Evolutionary conservation across 2,113 vertebrate genomes (phyloP), one percentile per base, ranked within the genome.

Genomic region (Burhinus bistriatus): DNA sequence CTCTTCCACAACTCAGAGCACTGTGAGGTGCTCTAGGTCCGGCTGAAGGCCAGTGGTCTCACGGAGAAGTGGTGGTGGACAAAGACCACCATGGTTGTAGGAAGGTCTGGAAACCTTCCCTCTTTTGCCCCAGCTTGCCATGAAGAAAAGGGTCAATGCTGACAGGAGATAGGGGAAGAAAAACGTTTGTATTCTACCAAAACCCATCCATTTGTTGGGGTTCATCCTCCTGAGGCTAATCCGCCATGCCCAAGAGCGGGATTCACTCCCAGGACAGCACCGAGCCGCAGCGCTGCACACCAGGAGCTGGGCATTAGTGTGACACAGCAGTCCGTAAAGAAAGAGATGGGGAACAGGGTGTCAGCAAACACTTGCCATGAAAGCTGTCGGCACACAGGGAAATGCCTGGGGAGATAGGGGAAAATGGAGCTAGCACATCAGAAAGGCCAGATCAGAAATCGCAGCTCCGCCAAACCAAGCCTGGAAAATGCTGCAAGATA

Each of bases 211-310:
- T 10, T 47, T 27, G 30, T 20, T 30, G 22, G 45, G 23, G 25
- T 36, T 85, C 64, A 34, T 32, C 20, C 45, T 75, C 18, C 49
- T 1, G 0, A 45, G 21, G 42, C 66, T 34, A 19, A 66, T 9
- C n/a, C 9, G 23, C 9, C 3, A 1, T 1, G 1, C 8, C 3
- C 5, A 44, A 19, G 40, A 40, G 27, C 3, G 10, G 27, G 62
- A 45, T 17, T 71, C 20, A 3, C 38, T 25, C 45, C 22, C 26
- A 26, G 69, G 4, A 27, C 1, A 62, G 27, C 27, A 22, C 0
- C 1, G 51, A 75, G 52, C 27, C 6, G 14, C 4, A 44, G 44
- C 1, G 1, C 36, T 51, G 38, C 36, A 19, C 3, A 0, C 26
- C 9, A 4, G 21, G 49, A 62, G 34, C 62, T 9, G n/a, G 36